phyloP scores from a whole-genome alignment of 2,888 invertebrate species.

The Abscondita cerata region DNA sequence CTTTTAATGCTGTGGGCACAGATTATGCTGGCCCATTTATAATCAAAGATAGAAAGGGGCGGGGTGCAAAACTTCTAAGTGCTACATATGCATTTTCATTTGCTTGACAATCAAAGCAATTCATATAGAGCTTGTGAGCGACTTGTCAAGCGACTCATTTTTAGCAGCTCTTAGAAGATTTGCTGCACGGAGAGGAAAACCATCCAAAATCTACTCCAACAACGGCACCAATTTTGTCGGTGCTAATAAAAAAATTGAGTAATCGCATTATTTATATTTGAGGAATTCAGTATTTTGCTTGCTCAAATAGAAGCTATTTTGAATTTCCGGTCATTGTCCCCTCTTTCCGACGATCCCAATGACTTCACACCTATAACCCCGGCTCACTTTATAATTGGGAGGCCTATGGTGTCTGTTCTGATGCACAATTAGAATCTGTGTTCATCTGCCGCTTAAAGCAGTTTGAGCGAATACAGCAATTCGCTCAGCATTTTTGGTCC shows the following conservation, averaged over 20 bases:
- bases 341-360: constrained; percentile 27
- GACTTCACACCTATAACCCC: constrained; percentile 35
- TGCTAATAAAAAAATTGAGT: constrained; percentile 30
- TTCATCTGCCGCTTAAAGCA: neutral
- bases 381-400: constrained; percentile 30
- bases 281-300: constrained; percentile 29
- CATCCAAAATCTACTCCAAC: constrained; percentile 35
- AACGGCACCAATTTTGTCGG: constrained; percentile 40
- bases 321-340: constrained; percentile 37
- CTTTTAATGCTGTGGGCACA: constrained; percentile 41
- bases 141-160: constrained; percentile 30
- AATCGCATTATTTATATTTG: constrained; percentile 26
- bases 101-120: constrained; percentile 38
- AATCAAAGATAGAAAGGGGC: constrained; percentile 39
- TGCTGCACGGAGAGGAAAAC: constrained; percentile 35
- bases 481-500: neutral
- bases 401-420: constrained; percentile 23
- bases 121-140: constrained; percentile 36
- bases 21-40: constrained; percentile 44
- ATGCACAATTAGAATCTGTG: constrained; percentile 9
- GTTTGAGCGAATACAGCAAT: neutral
- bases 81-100: constrained; percentile 39
- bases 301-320: constrained; percentile 38
- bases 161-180: constrained; percentile 37
- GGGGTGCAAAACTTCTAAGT: constrained; percentile 36